Evolutionary conservation across 2,113 vertebrate genomes (phyloP), one percentile per base, ranked within the genome.

Genomic region (Casuarius casuarius): DNA sequence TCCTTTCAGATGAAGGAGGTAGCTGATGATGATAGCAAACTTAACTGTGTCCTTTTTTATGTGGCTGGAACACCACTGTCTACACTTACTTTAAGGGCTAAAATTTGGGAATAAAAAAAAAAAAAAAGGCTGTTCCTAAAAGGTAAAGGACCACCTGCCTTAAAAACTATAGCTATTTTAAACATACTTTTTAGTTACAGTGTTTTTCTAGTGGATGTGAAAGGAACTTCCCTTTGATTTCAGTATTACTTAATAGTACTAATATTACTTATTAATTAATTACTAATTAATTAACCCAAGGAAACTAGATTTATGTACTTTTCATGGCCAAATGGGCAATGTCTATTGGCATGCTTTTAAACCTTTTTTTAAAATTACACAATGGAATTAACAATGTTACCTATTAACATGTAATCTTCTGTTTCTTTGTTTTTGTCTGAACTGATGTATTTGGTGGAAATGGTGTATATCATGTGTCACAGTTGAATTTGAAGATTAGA

Each of bases 141-240:
- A 49, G 7, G 2, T 51, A 38, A 82, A 75, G n/a, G 70, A 44
- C 7, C 10, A 80, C 4, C 77, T 76, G 63, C 48, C 44, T 11
- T 75, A 59, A 49, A 49, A 26, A 13, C 40, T 88, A 2, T 79
- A 35, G 65, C 82, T 68, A 44, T 48, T 42, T 67, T 79, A 61
- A 65, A 56, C 1, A 2, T 83, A 16, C 79, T 82, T 91, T 88
- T 85, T 38, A 84, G 44, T 51, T 87, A 12, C 5, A 9, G 8
- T 92, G 9, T 92, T 13, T 95, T 93, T 92, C 49, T 89, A 66
- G 46, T 51, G 46, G 31, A 58, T 73, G 28, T 67, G 65, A 63
- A 81, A 56, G 56, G 76, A 81, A 52, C 56, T 91, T 91, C 54
- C 76, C 89, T 73, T 94, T 91, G 61, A 81, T 89, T 42, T 87